Percentiles rank a stretch among this genome's conserved stretches.
phyloP scores from a whole-genome alignment of 2,888 invertebrate species.

The Bugula neritina region DNA sequence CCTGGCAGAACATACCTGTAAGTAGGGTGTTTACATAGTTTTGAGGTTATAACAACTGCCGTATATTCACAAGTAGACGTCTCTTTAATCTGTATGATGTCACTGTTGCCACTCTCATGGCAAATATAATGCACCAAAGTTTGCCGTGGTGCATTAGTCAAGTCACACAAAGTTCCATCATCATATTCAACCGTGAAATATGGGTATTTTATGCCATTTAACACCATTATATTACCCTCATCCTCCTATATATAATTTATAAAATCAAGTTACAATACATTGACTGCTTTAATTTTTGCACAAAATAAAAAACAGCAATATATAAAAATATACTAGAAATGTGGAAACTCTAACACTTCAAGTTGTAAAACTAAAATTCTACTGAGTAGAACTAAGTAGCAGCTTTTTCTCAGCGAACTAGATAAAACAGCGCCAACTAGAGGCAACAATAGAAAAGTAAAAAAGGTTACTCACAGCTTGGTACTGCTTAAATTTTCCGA shows the following conservation, averaged over 20 bases:
- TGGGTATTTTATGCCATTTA: conserved; percentile 81
- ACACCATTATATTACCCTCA: conserved; percentile 30
- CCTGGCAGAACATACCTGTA: conserved; percentile 58
- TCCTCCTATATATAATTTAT: neutral
- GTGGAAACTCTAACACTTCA: too few relatives aligned
- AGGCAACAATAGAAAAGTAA: too few relatives aligned
- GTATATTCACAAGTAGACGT: conserved; percentile 91
- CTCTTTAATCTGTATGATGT: conserved; percentile 86
- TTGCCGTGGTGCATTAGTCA: conserved; percentile 75
- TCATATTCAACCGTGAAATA: conserved; percentile 70
- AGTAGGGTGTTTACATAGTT: conserved; percentile 80
- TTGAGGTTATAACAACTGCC: conserved; percentile 76
- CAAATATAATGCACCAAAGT: conserved; percentile 83
- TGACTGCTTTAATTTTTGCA: too few relatives aligned
- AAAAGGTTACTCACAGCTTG: neutral
- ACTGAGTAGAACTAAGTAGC: too few relatives aligned
- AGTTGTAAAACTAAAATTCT: too few relatives aligned
- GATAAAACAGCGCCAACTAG: too few relatives aligned
- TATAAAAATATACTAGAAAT: too few relatives aligned
- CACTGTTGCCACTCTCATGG: conserved; percentile 76
- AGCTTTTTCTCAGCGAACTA: too few relatives aligned
- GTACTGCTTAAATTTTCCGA: conserved; percentile 38
- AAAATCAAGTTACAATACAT: too few relatives aligned
- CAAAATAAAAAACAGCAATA: too few relatives aligned
- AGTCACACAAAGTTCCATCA: conserved; percentile 85